Conservation (phyloP, 2,797 vertebrate species). For the Sebastes itinus region DNA sequence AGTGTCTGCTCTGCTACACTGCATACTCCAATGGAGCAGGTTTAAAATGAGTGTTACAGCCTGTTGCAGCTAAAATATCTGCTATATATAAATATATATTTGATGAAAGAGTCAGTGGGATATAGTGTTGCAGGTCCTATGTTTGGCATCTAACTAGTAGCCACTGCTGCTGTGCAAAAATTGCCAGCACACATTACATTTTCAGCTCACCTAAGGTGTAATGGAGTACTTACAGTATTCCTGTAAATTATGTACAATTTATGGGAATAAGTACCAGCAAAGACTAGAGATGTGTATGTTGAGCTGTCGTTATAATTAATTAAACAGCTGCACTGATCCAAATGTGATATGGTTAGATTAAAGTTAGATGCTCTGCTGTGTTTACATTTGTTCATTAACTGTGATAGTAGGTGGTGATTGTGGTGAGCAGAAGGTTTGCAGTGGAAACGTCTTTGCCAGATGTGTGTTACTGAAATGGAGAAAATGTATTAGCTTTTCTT, state of each 20-base stretch:
- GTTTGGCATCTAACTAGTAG: not conserved
- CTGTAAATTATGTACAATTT: not conserved
- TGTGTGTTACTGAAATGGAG: not conserved
- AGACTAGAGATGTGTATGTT: not conserved
- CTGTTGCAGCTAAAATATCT: constrained; percentile 1
- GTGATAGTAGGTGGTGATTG: not conserved
- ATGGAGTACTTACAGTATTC: not conserved
- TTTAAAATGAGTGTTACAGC: constrained; percentile 2
- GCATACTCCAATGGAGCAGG: constrained; percentile 27
- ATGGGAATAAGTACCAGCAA: not conserved
- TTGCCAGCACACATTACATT: not conserved
- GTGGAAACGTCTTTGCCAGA: not conserved
- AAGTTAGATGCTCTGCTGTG: not conserved
- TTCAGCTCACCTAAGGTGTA: not conserved
- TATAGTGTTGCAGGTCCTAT: not conserved
- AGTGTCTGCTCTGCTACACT: constrained; percentile 25
- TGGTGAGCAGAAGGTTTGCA: not conserved
- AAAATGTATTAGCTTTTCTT: not conserved
- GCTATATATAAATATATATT: not conserved
- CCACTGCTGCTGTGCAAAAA: not conserved
- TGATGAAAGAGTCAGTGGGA: not conserved
- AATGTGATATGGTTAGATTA: not conserved
- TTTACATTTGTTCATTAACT: not conserved
- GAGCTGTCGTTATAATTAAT: not conserved
- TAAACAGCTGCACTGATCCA: not conserved